A percentile compares a stretch with the other conserved stretches of the same genome.
Evolutionary conservation across 2,113 vertebrate genomes (phyloP).

Genomic region (Tautogolabrus adspersus): DNA sequence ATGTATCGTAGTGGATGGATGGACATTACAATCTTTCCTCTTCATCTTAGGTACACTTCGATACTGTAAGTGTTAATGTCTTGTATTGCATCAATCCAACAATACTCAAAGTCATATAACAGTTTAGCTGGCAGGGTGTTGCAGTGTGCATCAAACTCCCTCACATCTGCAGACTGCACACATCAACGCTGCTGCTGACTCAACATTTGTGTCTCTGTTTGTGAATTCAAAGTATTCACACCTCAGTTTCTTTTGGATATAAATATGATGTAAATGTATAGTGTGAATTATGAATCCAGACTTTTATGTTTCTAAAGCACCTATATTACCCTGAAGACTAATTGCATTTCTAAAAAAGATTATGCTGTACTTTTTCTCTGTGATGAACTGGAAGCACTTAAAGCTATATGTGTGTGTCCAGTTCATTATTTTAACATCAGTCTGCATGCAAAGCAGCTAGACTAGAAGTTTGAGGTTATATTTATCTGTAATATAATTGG

Average conservation of each 20-base stretch:
- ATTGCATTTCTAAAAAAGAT: not conserved
- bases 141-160: not conserved
- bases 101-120: no score
- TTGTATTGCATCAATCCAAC: not conserved
- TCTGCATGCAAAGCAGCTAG: conserved; percentile 5
- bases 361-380: conserved; percentile 8
- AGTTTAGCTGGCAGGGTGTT: no score
- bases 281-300: conserved; percentile 19
- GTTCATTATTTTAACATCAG: not conserved
- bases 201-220: conserved; percentile 13
- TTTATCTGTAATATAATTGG: conserved; percentile 32
- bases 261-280: conserved; percentile 37
- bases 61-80: not conserved
- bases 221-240: conserved; percentile 26
- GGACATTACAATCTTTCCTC: not conserved
- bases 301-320: conserved; percentile 1
- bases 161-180: not conserved
- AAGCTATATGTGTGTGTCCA: not conserved
- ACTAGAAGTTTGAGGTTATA: conserved; percentile 8
- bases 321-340: conserved; percentile 5
- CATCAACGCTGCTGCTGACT: conserved; percentile 14
- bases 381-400: not conserved
- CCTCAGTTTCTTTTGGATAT: conserved; percentile 19
- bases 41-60: not conserved
- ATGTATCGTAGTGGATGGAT: not conserved